Evolutionary conservation across 1,140 invertebrate species (phyloP).

Genomic region (Thalassaphorura encarpata): DNA sequence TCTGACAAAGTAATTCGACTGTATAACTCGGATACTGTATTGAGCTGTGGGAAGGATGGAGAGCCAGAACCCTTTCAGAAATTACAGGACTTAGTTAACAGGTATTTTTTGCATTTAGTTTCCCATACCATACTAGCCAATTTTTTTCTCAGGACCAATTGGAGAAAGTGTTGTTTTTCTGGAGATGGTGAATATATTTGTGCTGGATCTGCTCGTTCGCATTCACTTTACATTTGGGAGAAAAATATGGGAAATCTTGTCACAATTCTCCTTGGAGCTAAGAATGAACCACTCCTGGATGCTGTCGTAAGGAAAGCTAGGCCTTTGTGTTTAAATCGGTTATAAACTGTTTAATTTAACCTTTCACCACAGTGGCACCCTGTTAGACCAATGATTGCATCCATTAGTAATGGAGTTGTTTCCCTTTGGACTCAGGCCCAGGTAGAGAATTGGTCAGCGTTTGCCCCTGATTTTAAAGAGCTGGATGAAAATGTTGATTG

Average conservation of each 20-base stretch:
- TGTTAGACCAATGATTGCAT: conserved; percentile 77
- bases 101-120: conserved; percentile 50
- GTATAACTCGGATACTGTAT: conserved; percentile 80
- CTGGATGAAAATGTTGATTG: conserved; percentile 99
- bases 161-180: conserved; percentile 99
- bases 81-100: conserved; percentile 95
- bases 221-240: conserved; percentile 99
- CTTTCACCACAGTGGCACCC: conserved; percentile 73
- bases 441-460: conserved; percentile 99
- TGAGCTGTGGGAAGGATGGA: conserved; percentile 77
- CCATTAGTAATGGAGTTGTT: conserved; percentile 88
- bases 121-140: conserved; percentile 13
- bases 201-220: conserved; percentile 91
- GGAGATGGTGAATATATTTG: conserved; percentile 98
- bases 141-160: conserved; percentile 64
- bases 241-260: conserved; percentile 95
- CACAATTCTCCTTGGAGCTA: conserved; percentile 97
- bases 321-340: no score
- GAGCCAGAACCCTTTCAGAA: conserved; percentile 96
- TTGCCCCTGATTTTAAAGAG: conserved; percentile 99
- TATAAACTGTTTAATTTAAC: neutral
- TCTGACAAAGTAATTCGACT: conserved; percentile 93
- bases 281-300: conserved; percentile 91
- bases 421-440: conserved; percentile 98
- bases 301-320: conserved; percentile 64